These are phyloP conservation scores for Ibycter americanus DNA, from an alignment of 2,797 vertebrate species.

Conservation along the genomic window DNA sequence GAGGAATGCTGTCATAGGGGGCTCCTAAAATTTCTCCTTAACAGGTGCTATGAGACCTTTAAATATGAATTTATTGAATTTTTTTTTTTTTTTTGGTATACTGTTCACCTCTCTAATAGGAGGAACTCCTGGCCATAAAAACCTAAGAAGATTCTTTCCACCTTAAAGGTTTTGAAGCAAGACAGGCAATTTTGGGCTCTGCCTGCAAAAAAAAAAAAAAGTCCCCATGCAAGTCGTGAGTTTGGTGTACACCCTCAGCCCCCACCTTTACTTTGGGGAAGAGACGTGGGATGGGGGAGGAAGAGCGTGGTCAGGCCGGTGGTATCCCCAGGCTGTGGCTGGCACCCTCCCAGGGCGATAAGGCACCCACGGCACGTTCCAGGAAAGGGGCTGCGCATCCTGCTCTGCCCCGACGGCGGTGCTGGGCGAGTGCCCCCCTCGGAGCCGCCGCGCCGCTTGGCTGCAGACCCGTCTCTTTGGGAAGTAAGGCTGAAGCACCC, in stretches of 20 bases:
- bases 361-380: background rate
- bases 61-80: background rate
- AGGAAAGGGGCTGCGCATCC: background rate
- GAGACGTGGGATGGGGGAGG: background rate
- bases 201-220: background rate
- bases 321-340: background rate
- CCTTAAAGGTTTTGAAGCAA: background rate
- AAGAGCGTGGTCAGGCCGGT: background rate
- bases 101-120: background rate
- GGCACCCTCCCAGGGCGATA: background rate
- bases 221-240: fast-evolving
- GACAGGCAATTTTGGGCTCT: background rate
- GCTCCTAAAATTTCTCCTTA: background rate
- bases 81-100: background rate
- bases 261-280: background rate
- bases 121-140: background rate
- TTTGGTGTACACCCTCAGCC: background rate
- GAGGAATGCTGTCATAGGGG: background rate
- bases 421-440: background rate
- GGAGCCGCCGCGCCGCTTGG: fast-evolving
- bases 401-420: fast-evolving
- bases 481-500: background rate
- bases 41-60: background rate
- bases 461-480: background rate
- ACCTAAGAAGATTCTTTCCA: background rate